Conservation (phyloP, 2,113 vertebrate species). For the Passer montanus region DNA sequence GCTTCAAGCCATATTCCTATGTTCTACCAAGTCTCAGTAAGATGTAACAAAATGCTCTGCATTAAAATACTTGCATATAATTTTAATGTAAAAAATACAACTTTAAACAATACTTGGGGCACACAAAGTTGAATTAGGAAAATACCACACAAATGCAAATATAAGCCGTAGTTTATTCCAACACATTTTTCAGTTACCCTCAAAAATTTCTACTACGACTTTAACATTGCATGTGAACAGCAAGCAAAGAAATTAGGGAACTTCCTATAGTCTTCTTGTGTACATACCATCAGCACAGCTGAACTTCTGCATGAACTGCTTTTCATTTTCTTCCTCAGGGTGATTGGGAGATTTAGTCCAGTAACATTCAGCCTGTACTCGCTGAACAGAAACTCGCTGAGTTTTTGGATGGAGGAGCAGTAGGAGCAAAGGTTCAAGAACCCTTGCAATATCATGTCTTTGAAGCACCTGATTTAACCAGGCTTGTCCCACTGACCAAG, state of each 20-base stretch:
- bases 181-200: not conserved
- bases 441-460: constrained; percentile 95
- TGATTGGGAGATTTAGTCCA: constrained; percentile 79
- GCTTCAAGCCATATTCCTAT: not conserved
- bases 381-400: constrained; percentile 94
- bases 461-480: constrained; percentile 98
- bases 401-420: constrained; percentile 97
- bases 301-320: constrained; percentile 80
- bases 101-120: not conserved
- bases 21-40: not conserved
- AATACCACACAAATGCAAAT: not conserved
- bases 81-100: not conserved
- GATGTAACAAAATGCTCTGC: not conserved
- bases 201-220: not conserved
- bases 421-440: constrained; percentile 93
- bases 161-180: not conserved
- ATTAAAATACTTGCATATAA: not conserved
- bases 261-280: not conserved
- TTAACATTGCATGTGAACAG: not conserved
- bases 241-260: not conserved
- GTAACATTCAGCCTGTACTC: constrained; percentile 91
- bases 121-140: not conserved
- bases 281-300: constrained; percentile 83
- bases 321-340: constrained; percentile 73
- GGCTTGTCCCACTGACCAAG: constrained; percentile 91